These are phyloP conservation scores for Holothuria leucospilota DNA, from an alignment of 53 echinoderm and acorn worm genomes.

Conservation along the genomic window DNA sequence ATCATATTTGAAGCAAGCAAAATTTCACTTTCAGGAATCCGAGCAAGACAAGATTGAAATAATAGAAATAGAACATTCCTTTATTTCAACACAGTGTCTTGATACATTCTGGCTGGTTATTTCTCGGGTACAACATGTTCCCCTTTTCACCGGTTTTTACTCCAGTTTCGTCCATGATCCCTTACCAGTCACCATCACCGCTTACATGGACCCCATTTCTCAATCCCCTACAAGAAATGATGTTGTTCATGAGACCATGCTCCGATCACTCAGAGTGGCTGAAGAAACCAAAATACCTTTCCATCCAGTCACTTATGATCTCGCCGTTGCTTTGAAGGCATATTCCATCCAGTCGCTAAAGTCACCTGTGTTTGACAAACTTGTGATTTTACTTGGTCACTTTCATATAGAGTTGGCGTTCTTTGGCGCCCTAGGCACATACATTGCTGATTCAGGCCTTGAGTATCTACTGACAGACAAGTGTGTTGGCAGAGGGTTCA, in stretches of 20 bases:
- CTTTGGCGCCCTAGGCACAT: conserved; percentile 38
- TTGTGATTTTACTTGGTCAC: conserved; percentile 45
- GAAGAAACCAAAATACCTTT: conserved; percentile 13
- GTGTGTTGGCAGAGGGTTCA: conserved; percentile 37
- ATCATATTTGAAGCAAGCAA: conserved; percentile 14
- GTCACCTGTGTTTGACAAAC: conserved; percentile 41
- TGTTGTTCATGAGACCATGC: conserved; percentile 73
- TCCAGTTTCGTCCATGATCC: conserved; percentile 32
- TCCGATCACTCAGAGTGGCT: conserved; percentile 43
- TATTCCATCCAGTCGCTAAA: conserved; percentile 43
- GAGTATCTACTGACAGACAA: conserved; percentile 34
- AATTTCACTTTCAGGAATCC: conserved; percentile 18
- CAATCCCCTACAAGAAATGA: conserved; percentile 65
- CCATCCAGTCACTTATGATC: conserved; percentile 47
- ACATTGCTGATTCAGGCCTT: conserved; percentile 31
- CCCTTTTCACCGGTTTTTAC: conserved; percentile 47
- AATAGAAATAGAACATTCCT: not conserved
- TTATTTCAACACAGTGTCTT: not conserved
- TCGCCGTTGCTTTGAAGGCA: conserved; percentile 50
- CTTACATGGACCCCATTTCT: conserved; percentile 62
- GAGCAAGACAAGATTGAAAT: not conserved
- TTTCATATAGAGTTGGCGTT: conserved; percentile 58
- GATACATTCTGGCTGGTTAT: conserved; percentile 25
- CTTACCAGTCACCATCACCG: conserved; percentile 32
- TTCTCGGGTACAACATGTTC: conserved; percentile 16